Conservation (phyloP, 2,888 invertebrate genomes). For the Dichetophora obliterata region DNA sequence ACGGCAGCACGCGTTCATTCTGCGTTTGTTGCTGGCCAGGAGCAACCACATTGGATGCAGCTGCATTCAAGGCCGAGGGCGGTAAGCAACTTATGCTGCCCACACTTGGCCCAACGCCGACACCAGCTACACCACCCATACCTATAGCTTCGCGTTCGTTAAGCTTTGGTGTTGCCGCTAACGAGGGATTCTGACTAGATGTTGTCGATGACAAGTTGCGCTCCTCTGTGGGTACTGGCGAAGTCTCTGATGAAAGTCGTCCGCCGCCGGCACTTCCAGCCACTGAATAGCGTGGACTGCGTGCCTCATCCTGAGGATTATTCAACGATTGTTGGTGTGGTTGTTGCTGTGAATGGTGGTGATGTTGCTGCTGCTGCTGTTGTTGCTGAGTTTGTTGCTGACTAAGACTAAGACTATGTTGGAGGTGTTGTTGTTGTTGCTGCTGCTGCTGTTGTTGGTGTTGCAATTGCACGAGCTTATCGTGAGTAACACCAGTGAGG, state of each 20-base stretch:
- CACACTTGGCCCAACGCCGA: constrained; percentile 44
- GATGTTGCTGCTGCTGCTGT: constrained; percentile 47
- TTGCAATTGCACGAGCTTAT: constrained; percentile 58
- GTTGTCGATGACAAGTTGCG: constrained; percentile 56
- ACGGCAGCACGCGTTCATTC: constrained; percentile 58
- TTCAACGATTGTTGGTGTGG: constrained; percentile 35
- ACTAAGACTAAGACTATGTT: constrained; percentile 48
- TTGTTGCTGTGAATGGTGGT: constrained; percentile 49
- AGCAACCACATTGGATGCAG: constrained; percentile 47
- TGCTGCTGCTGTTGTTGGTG: constrained; percentile 61
- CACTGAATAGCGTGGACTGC: constrained; percentile 52
- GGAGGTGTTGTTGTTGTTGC: constrained; percentile 56
- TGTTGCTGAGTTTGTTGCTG: constrained; percentile 51
- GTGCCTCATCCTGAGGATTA: constrained; percentile 47
- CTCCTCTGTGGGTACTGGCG: constrained; percentile 36
- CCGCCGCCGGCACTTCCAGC: constrained; percentile 36
- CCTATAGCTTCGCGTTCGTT: constrained; percentile 57
- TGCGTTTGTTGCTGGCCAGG: constrained; percentile 44
- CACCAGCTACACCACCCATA: constrained; percentile 34
- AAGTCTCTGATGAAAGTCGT: constrained; percentile 42
- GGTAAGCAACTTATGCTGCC: constrained; percentile 64
- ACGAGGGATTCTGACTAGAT: constrained; percentile 62
- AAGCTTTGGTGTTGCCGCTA: constrained; percentile 63
- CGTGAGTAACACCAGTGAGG: constrained; percentile 52
- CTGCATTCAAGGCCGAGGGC: constrained; percentile 59